A percentile compares a stretch with the other conserved stretches of the same genome.
Conservation (phyloP, 2,888 invertebrate species). For the Dione vanillae region DNA sequence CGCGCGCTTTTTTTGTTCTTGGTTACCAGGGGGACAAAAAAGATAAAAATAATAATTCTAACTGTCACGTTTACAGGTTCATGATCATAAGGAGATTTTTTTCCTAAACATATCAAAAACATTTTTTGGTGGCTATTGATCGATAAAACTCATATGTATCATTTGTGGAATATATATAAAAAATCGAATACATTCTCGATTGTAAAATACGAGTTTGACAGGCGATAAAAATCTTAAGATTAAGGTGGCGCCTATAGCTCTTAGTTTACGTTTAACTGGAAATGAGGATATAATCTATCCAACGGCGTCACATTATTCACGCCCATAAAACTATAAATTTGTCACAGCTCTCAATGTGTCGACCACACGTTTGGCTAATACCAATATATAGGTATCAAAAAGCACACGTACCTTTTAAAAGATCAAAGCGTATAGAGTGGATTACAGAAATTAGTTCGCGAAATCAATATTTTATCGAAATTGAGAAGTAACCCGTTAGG, state of each 20-base stretch:
- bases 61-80: no score
- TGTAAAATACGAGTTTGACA: slow-evolving; percentile 41
- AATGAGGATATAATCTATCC: slow-evolving; percentile 50
- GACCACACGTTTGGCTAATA: slow-evolving; percentile 29
- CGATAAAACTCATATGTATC: slow-evolving; percentile 39
- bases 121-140: slow-evolving; percentile 2
- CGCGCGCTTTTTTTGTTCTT: no score
- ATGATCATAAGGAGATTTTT: no score
- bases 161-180: slow-evolving; percentile 38
- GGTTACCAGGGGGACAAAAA: no score
- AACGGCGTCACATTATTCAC: slow-evolving; percentile 48
- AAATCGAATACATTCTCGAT: slow-evolving; percentile 29
- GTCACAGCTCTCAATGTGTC: slow-evolving; percentile 38
- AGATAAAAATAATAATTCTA: no score
- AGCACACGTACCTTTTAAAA: slow-evolving; percentile 1
- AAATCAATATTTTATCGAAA: slow-evolving; percentile 13
- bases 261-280: slow-evolving; percentile 48
- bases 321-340: slow-evolving; percentile 46
- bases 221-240: slow-evolving; percentile 48
- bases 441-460: slow-evolving; percentile 14
- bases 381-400: slow-evolving; percentile 7
- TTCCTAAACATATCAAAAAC: not conserved
- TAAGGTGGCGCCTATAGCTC: slow-evolving; percentile 48
- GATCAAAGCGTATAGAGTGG: slow-evolving; percentile 5
- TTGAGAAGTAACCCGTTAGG: not conserved